Base-by-base conservation (phyloP, 1,140 invertebrate species). In the Zaprionus camerounensis region DNA sequence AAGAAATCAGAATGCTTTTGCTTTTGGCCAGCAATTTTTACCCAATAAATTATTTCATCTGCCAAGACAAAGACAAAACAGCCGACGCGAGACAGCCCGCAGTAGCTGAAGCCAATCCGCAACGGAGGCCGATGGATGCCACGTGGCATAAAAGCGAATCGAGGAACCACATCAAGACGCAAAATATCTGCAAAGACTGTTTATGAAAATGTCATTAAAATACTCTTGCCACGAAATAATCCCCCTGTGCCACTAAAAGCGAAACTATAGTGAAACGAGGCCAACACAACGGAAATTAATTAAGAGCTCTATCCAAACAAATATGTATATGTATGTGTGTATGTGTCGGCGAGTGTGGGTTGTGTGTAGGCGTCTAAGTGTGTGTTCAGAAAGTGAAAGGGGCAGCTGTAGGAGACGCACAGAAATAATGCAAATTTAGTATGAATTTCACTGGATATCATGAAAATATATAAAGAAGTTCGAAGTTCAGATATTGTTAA, bases 181-280 rank as follows among this genome's bases (percentile, higher is more conserved):
- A 78, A 64, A 71, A 82, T 53, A 36, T 49, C 44, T 55, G 57
- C 63, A 64, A 22, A 55, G 71, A 67, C 81, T 88, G 84, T 84
- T 88, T 88, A 88, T 87, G 85, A 88, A 88, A 87, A 81, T 82
- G 84, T 76, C 81, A 87, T 88, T 87, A 88, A 88, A 87, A 88
- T 81, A 65, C 61, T 76, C 20, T 46, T 31, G 31, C 57, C 51
- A 56, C 17, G n/a, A 46, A 73, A 68, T 58, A 73, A 63, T 56
- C n/a, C 36, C 36, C 15, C 55, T 13, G 41, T 31, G 31, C 24
- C 63, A 74, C 78, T 81, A 78, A 80, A 74, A 78, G 64, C 46
- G 57, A 81, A 81, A 67, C 49, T 72, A 76, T 63, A 66, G 68
- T 26, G 53, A 65, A 59, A 64, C 64, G 66, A 80, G 75, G 72